Base-by-base conservation (phyloP, 2,797 vertebrate genomes). In the Nothura maculosa region DNA sequence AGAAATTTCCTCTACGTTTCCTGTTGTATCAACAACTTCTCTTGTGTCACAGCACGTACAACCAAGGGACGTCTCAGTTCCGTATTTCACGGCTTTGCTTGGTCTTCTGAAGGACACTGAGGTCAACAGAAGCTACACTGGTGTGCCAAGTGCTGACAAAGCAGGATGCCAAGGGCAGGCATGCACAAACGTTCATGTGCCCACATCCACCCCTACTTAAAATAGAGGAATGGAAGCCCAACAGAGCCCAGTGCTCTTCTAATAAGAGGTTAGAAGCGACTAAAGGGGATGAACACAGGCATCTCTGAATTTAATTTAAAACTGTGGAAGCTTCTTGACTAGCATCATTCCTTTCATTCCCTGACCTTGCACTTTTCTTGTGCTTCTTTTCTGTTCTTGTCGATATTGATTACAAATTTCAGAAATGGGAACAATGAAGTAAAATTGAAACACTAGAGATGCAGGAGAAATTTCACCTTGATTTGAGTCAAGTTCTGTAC, bases 171-270 rank as follows among this genome's bases (percentile, higher is more conserved):
- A 66, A 34, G 64, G 54, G 54, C 21, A 40, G 30, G 70, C 16
- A 32, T 3, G 2, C 79, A 47, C 38, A 4, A 15, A 1, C 27
- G 10, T 78, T 18, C 27, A 12, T 10, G 24, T 8, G 14, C 27
- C 86, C 62, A 27, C 90, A 83, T 81, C 66, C 87, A 87, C 81
- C 82, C 68, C 42, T 30, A 45, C 17, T 28, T 66, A 22, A 66
- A 66, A 55, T 66, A 38, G 66, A 55, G 55, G 54, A n/a, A 66
- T 64, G 81, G 79, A 93, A 68, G 30, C 68, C 47, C 57, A 28
- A 38, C 11, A 3, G 57, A 66, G n/a, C 34, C 21, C 25, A 12
- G 14, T n/a, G 40, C 66, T 60, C 21, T 77, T 6, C 60, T n/a
- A 21, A 32, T 15, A 48, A 32, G 45, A 34, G 1, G 16, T 4